Conservation (phyloP, 37 sponge, comb jelly and placozoan genomes). For the Chondrilla cf. caribensis region DNA sequence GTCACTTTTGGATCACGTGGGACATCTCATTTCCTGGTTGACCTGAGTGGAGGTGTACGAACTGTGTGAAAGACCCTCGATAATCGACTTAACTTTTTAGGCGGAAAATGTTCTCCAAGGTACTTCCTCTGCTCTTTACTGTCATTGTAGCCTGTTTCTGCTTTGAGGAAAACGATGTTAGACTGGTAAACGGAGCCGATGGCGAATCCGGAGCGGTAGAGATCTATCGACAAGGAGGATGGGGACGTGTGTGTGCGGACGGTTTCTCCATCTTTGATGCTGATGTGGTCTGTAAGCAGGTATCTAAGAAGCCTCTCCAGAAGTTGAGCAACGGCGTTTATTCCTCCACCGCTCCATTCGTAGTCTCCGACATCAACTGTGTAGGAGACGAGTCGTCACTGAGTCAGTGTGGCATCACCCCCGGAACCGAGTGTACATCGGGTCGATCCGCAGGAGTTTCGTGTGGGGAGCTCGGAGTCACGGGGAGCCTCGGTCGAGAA, state of each 20-base stretch:
- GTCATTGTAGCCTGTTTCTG: too few species aligned
- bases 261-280: slow-evolving; percentile 28
- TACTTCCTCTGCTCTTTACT: too few species aligned
- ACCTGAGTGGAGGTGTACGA: too few species aligned
- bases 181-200: slow-evolving; percentile 5
- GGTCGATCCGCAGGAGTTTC: background rate
- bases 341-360: background rate
- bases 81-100: too few species aligned
- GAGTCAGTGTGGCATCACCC: background rate
- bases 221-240: slow-evolving; percentile 3
- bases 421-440: background rate
- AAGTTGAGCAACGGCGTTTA: background rate
- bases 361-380: slow-evolving; percentile 16
- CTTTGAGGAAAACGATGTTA: background rate
- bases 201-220: slow-evolving; percentile 23
- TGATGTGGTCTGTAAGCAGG: slow-evolving; percentile 24
- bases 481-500: slow-evolving; percentile 51
- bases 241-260: slow-evolving; percentile 37
- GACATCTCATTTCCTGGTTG: too few species aligned
- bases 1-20: too few species aligned
- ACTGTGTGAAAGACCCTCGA: too few species aligned
- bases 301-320: background rate
- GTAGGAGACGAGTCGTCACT: slow-evolving; percentile 10
- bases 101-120: too few species aligned
- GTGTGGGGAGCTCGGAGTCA: slow-evolving; percentile 21